Percentiles rank a stretch among this genome's conserved stretches.
Evolutionary conservation across 2,888 invertebrate species (phyloP).

Genomic region (Synergus laeviventris): DNA sequence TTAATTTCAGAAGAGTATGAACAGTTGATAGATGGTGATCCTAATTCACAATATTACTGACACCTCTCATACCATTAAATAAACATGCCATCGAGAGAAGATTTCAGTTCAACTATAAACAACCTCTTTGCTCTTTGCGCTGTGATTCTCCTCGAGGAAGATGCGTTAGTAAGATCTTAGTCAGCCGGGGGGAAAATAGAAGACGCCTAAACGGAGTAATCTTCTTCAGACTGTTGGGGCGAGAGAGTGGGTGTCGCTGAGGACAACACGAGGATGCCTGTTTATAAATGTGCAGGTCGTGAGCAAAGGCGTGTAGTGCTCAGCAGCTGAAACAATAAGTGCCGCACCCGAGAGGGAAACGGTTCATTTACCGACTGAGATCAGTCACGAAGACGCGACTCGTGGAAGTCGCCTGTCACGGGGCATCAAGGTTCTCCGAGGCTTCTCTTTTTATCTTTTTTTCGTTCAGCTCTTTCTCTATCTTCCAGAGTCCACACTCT

Average conservation of each 20-base stretch:
- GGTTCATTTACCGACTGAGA: conserved; percentile 28
- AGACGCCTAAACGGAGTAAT: conserved; percentile 20
- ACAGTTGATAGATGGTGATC: conserved; percentile 6
- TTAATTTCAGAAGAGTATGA: background rate
- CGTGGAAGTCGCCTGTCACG: conserved; percentile 45
- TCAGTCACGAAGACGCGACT: conserved; percentile 37
- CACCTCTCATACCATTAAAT: conserved; percentile 28
- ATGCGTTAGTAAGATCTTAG: conserved; percentile 21
- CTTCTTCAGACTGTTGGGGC: conserved; percentile 15
- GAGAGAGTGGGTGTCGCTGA: conserved; percentile 21
- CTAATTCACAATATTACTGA: conserved; percentile 30
- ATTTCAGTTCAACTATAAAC: conserved; percentile 31
- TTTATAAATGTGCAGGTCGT: conserved; percentile 31
- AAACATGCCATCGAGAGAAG: conserved; percentile 13
- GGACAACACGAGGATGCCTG: conserved; percentile 31
- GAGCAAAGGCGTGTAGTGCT: conserved; percentile 14
- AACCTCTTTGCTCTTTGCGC: conserved; percentile 19
- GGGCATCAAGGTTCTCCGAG: conserved; percentile 33
- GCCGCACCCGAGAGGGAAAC: conserved; percentile 28
- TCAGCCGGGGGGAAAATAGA: conserved; percentile 30
- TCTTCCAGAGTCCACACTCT: conserved; percentile 10
- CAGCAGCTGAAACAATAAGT: conserved; percentile 42
- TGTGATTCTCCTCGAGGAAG: background rate
- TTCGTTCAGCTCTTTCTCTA: conserved; percentile 12
- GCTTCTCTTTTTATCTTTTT: conserved; percentile 23